These are phyloP conservation scores for Zaprionus vittiger DNA, from an alignment of 1,140 invertebrate species.

Conservation along the genomic window DNA sequence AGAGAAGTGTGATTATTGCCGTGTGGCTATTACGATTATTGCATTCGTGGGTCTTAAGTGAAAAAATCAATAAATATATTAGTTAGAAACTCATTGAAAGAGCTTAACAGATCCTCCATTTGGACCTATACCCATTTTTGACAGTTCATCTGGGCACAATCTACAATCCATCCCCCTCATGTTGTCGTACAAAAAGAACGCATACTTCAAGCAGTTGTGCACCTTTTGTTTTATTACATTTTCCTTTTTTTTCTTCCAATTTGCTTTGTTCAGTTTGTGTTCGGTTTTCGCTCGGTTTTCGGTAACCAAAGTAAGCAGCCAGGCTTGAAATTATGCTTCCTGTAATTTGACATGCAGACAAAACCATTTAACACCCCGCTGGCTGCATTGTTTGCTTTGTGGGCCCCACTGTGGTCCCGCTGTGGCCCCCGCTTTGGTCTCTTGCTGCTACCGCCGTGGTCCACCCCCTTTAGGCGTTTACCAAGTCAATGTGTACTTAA, in stretches of 20 bases:
- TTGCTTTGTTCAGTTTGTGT: conserved; percentile 46
- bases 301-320: conserved; percentile 59
- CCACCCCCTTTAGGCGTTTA: conserved; percentile 30
- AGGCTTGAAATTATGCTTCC: conserved; percentile 82
- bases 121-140: background rate
- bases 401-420: conserved; percentile 6
- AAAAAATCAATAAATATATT: background rate
- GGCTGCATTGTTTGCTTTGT: conserved; percentile 68
- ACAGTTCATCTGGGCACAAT: background rate
- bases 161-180: background rate
- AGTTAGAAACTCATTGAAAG: background rate
- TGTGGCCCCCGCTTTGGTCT: background rate
- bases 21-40: background rate
- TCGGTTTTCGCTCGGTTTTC: conserved; percentile 26
- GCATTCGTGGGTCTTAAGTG: background rate
- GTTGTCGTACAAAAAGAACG: conserved; percentile 37
- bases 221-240: conserved; percentile 63
- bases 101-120: background rate
- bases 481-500: conserved; percentile 46
- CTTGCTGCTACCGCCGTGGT: background rate
- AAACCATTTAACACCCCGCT: conserved; percentile 81
- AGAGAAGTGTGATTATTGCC: background rate
- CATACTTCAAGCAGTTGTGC: conserved; percentile 61
- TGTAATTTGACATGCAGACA: conserved; percentile 83
- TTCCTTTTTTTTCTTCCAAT: conserved; percentile 26